Evolutionary conservation across 2,888 invertebrate genomes (phyloP), one percentile per base, ranked within the genome.

Genomic region (Drosophila acutilabella): DNA sequence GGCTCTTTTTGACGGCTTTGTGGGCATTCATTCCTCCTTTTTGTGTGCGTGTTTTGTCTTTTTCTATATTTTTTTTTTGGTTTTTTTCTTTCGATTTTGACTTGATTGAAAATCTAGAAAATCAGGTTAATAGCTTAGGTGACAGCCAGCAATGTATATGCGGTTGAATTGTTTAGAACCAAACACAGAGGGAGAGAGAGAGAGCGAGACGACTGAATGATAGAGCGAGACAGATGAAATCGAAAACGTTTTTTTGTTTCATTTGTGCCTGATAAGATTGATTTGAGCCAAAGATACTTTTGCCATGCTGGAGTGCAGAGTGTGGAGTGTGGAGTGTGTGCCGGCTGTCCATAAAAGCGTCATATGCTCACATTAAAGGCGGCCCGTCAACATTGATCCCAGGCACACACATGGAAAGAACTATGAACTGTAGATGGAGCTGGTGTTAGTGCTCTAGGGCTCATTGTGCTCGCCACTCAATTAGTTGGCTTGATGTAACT

Each of bases 71-170:
- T 26, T 13, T 36, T 38, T 23, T 23, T 23, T 47, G 16, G 16
- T 38, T 47, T 36, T 45, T n/a, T 18, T 45, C 11, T 64, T 71
- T 60, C 61, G 53, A 52, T 88, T 81, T 79, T 74, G 84, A 86
- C 80, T 89, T 90, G 89, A 89, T 89, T 90, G 89, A 90, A 89
- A 90, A 90, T 89, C 86, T 90, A 78, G 89, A 89, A 90, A 89
- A 89, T 89, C 89, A 89, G 89, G 89, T 89, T 89, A 89, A 89
- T 89, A 89, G 89, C 89, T 90, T 79, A 80, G 90, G 89, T 89
- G 89, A 89, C 89, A 89, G 90, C 86, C 88, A 73, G 73, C 83
- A 88, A 89, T 85, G 84, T 80, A 74, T 87, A 80, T 86, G 86
- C 83, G 86, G 87, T 88, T 84, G 89, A 73, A 85, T 89, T 87